Evolutionary conservation across 2,888 invertebrate genomes (phyloP).

Genomic region (Linnaemya vulpina): DNA sequence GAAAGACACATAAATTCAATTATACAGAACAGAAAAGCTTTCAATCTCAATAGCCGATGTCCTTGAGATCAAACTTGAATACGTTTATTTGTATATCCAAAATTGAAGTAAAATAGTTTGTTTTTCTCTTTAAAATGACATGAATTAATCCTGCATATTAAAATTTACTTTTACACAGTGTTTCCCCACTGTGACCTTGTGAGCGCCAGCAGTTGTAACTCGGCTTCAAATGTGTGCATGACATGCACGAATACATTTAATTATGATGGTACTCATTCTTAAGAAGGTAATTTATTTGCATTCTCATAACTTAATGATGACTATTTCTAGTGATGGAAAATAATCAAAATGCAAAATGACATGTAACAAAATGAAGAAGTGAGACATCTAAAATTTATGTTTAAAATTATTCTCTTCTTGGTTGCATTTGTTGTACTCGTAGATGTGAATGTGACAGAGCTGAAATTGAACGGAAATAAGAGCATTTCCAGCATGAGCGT

Average conservation of each 20-base stretch:
- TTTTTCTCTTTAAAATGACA: too few relatives aligned
- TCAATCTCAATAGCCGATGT: too few relatives aligned
- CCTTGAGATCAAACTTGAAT: too few relatives aligned
- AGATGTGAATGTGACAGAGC: not conserved
- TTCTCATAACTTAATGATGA: not conserved
- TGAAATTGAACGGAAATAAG: slow-evolving; percentile 39
- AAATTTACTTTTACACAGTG: too few relatives aligned
- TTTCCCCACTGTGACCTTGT: too few relatives aligned
- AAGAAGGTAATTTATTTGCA: not conserved
- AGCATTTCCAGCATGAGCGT: slow-evolving; percentile 10
- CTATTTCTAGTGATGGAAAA: slow-evolving; percentile 1
- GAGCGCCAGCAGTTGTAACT: not conserved
- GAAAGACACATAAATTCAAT: too few relatives aligned
- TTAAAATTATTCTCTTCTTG: slow-evolving; percentile 23
- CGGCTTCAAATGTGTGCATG: not conserved
- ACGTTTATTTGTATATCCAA: too few relatives aligned
- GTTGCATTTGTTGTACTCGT: slow-evolving; percentile 20
- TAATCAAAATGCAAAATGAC: not conserved
- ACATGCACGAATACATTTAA: too few relatives aligned
- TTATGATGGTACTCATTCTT: too few relatives aligned
- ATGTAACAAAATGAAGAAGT: not conserved
- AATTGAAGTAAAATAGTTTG: too few relatives aligned
- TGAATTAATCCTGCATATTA: too few relatives aligned
- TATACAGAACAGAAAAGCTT: too few relatives aligned
- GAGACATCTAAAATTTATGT: slow-evolving; percentile 1